Base-by-base conservation (phyloP, 2,888 invertebrate species). In the Maniola hyperantus region DNA sequence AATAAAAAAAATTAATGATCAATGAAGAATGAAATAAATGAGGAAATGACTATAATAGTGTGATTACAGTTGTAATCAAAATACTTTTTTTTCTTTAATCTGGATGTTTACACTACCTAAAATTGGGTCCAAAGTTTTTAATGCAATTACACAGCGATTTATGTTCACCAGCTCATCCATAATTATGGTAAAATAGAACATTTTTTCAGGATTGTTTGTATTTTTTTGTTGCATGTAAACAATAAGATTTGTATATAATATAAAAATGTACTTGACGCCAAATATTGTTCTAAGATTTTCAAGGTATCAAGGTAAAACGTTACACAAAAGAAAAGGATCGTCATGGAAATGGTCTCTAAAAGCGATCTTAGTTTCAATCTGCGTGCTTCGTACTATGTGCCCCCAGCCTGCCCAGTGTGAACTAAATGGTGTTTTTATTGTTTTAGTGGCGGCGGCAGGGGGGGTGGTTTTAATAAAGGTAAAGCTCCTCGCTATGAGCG, bases 381-480 rank as follows among this genome's bases (percentile, higher is more conserved):
- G 79, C 93, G 93, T 89, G 93, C 93, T 90, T 86, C 62, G 88
- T 92, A 89, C 93, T 84, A 78, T 85, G 87, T 83, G 84, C 84
- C 89, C 91, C 93, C 91, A 86, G 93, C 93, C 94, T 93, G 93
- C 91, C 91, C 82, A 83, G 93, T 86, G 94, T 95, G 76, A 76
- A 95, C 95, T 95, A 95, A 95, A 95, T 94, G 94, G 94, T 93
- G 93, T 94, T 95, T 94, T 94, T 95, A 95, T 96, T 96, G 96
- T 96, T 96, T 95, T 96, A 96, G 97, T 96, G 97, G 97, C 96
- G 96, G 97, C 96, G 95, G 96, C 95, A 96, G 95, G 94, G 95
- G 95, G 96, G 97, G 97, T 96, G 97, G 97, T 97, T 97, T 94
- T 97, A 97, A 96, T 95, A 97, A 97, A 97, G 97, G 97, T 97